These are phyloP conservation scores for Picathartes gymnocephalus DNA, from an alignment of 2,113 vertebrate species.

Conservation along the genomic window DNA sequence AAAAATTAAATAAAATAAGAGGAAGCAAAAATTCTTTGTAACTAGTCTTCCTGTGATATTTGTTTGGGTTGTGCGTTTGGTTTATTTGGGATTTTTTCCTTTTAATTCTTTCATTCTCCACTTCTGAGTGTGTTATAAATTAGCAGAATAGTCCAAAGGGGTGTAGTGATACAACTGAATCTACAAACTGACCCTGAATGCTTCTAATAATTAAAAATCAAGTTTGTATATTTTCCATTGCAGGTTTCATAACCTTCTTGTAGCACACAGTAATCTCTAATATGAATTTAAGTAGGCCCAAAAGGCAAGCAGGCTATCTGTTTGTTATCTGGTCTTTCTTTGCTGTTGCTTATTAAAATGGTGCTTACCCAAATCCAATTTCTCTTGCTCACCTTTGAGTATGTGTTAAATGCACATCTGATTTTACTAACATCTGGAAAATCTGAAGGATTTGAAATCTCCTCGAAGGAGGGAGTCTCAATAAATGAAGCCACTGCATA, in stretches of 20 bases:
- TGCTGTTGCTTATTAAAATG: not conserved
- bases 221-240: not conserved
- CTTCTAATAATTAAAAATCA: not conserved
- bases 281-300: not conserved
- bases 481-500: accelerated
- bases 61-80: not conserved
- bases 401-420: not conserved
- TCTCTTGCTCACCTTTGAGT: not conserved
- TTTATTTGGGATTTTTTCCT: not conserved
- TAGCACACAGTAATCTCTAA: not conserved
- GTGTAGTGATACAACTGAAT: not conserved
- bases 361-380: not conserved
- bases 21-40: not conserved
- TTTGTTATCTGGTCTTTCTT: not conserved
- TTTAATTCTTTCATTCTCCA: not conserved
- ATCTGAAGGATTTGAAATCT: not conserved
- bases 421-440: not conserved
- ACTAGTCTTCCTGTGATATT: not conserved
- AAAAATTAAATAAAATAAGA: not conserved
- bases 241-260: not conserved
- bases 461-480: not conserved
- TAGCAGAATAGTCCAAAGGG: not conserved
- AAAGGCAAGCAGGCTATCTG: not conserved
- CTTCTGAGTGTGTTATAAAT: not conserved
- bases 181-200: not conserved